Conservation (phyloP, 2,888 invertebrate species). For the Proisotoma minuta region DNA sequence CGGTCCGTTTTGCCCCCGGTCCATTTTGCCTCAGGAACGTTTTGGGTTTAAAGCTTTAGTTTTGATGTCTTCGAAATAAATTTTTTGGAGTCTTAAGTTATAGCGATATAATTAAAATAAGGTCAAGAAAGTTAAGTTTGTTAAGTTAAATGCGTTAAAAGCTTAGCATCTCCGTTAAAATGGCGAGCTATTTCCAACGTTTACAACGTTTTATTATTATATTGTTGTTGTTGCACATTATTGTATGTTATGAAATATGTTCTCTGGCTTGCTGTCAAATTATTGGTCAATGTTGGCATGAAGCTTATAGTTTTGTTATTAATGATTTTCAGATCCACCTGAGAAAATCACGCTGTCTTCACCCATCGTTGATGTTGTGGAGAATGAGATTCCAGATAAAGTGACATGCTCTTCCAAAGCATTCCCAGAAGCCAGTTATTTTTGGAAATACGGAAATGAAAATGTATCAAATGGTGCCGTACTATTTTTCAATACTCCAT, state of each 20-base stretch:
- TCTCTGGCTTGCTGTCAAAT: too few relatives aligned
- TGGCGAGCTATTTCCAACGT: too few relatives aligned
- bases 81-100: background rate
- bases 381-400: constrained; percentile 57
- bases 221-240: too few relatives aligned
- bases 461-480: constrained; percentile 54
- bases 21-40: too few relatives aligned
- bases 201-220: too few relatives aligned
- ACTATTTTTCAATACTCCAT: constrained; percentile 62
- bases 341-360: constrained; percentile 72
- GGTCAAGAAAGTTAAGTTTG: background rate
- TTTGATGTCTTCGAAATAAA: background rate
- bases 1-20: too few relatives aligned
- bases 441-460: constrained; percentile 65
- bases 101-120: background rate
- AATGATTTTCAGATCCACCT: constrained; percentile 64
- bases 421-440: constrained; percentile 60
- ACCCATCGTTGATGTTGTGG: constrained; percentile 50
- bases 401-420: constrained; percentile 62
- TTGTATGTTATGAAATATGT: too few relatives aligned
- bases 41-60: too few relatives aligned
- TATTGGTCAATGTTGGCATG: too few relatives aligned
- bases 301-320: background rate
- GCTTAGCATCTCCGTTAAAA: too few relatives aligned
- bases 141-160: too few relatives aligned